Base-by-base conservation (phyloP, 1,140 invertebrate genomes). In the Conopomorpha cramerella region DNA sequence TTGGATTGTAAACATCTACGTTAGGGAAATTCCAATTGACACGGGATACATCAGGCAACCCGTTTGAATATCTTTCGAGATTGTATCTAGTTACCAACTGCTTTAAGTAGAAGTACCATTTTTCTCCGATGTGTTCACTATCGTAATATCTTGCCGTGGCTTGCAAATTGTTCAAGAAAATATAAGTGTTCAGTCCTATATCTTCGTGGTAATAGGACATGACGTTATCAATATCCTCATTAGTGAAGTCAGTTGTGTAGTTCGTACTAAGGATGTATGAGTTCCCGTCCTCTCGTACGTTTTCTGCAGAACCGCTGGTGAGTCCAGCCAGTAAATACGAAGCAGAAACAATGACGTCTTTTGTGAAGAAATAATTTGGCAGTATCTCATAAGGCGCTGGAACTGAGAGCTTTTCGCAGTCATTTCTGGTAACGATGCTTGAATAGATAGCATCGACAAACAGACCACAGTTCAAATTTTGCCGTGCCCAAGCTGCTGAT, bases 301-400 rank as follows among this genome's bases (percentile, higher is more conserved):
- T 31, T 30, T 55, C 57, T 31, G 43, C 30, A 15, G 38, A 12
- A 8, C 35, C 26, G 3, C 45, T 11, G 17, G 52, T 39, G 30
- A 46, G 44, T 10, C 49, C 49, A 38, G 48, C 34, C 12, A 67
- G 41, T 28, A 74, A 34, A 28, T 43, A 41, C 6, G 59, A 54
- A n/a, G 49, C 63, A 51, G 61, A 58, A 4, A 57, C 46, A 32
- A 76, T 55, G 29, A 46, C 58, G 39, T 71, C 61, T 45, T 59
- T 65, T 13, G 71, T 58, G 34, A 81, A 64, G 44, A 79, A 84
- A 16, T 61, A 60, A 35, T 82, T 71, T 0, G 82, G 82, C 26
- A 79, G 54, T 7, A 83, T 30, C 54, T 83, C 82, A 34, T 82
- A 83, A 2, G 72, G 68, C 0, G 76, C 51, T n/a, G 81, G 81